Conservation (phyloP, 2,113 vertebrate species). For the Dolichotis patagonum region DNA sequence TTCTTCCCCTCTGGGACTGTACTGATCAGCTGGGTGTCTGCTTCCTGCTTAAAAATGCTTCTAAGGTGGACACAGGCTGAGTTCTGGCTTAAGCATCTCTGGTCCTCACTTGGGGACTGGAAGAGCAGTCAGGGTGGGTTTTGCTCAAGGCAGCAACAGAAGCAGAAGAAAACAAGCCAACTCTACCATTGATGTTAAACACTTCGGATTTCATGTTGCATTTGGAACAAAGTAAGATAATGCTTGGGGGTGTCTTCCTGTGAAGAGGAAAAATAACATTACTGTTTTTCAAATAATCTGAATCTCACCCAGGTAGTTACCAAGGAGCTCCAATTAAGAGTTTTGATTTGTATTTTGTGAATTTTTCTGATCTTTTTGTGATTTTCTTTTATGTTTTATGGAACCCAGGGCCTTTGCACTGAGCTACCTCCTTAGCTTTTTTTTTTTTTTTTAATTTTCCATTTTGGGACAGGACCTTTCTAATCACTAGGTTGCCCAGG, state of each 20-base stretch:
- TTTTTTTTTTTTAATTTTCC: background rate
- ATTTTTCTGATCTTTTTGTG: background rate
- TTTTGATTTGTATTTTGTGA: background rate
- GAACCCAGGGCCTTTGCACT: background rate
- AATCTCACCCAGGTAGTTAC: background rate
- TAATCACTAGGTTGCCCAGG: background rate
- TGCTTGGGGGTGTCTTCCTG: background rate
- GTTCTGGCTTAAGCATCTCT: background rate
- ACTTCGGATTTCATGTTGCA: accelerated
- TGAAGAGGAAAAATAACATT: background rate
- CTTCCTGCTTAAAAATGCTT: background rate
- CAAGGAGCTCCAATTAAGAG: background rate
- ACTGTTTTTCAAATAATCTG: background rate
- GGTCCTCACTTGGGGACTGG: background rate
- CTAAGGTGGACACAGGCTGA: too few relatives aligned
- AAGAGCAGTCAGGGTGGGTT: background rate
- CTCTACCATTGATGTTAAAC: background rate
- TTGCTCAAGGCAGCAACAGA: background rate
- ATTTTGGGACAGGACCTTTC: background rate
- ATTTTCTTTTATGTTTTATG: background rate
- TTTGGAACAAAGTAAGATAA: background rate
- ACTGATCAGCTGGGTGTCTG: background rate
- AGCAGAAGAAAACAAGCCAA: too few relatives aligned
- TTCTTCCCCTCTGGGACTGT: background rate
- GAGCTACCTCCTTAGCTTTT: background rate